Base-by-base conservation (phyloP, 1,140 invertebrate genomes). In the Sminthurides bifidus region DNA sequence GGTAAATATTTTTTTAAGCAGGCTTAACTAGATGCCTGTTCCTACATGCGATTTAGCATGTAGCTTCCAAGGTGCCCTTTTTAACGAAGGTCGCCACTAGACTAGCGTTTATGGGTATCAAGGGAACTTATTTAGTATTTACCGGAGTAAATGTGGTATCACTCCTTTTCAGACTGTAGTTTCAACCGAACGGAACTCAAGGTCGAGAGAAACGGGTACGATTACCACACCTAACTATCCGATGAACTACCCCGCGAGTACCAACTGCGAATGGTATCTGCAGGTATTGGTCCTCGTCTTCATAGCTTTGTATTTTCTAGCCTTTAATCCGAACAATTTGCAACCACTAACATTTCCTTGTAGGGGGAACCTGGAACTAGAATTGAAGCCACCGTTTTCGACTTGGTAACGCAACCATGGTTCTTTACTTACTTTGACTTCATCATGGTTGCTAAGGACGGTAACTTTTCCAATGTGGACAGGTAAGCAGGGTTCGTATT, bases 341-440 rank as follows among this genome's bases (percentile, higher is more conserved):
- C 6, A 37, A 26, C 6, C 14, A 37, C 19, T 2, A 23, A 21
- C 30, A 24, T 46, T 52, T 38, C 31, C 24, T 38, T 54, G 8
- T 50, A 64, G 62, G 52, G 59, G 15, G 55, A 40, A 19, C 58
- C 58, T 24, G 61, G 54, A n/a, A 58, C 52, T 8, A 30, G 51
- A 38, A 64, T 65, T 35, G 49, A 61, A 59, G 56, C 46, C 3
- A 48, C 55, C 2, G 54, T 65, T 23, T 65, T 63, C 48, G 64
- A 65, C 35, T 17, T 64, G 14, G 31, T 56, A 21, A 65, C 64
- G n/a, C 64, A 65, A 31, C 60, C 60, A 5, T 65, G 64, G 64
- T 64, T 65, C 29, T 63, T 65, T 35, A 63, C 60, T 0, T 65
- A 63, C 44, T 65, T 63, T 50, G 64, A 65, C 52, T 65, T 58